Evolutionary conservation across 2,888 invertebrate genomes (phyloP).

Genomic region (Oscheius sp.): DNA sequence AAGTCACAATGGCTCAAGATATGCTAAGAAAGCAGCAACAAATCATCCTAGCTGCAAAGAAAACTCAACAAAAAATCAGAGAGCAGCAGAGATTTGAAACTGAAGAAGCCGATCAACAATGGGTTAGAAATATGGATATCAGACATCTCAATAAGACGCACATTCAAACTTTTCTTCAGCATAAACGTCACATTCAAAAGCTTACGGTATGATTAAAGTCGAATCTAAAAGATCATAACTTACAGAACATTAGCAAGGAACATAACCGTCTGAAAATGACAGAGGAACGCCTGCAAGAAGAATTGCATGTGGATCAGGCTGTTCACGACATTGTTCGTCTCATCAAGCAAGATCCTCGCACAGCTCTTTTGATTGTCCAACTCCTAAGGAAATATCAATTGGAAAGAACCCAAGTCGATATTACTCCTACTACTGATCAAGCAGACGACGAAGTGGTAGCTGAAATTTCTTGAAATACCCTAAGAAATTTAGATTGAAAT

Average conservation of each 20-base stretch:
- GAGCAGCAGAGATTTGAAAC: slow-evolving; percentile 12
- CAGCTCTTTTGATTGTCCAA: slow-evolving; percentile 67
- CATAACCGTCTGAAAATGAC: slow-evolving; percentile 53
- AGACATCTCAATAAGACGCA: slow-evolving; percentile 52
- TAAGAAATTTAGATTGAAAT: slow-evolving; percentile 19
- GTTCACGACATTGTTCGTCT: slow-evolving; percentile 65
- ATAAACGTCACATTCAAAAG: slow-evolving; percentile 51
- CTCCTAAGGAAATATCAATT: slow-evolving; percentile 62
- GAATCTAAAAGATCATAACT: neutral
- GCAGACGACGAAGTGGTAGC: slow-evolving; percentile 22
- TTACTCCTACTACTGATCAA: neutral
- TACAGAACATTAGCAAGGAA: slow-evolving; percentile 48
- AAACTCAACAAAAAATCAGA: slow-evolving; percentile 29
- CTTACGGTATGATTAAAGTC: slow-evolving; percentile 7
- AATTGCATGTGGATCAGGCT: slow-evolving; percentile 62
- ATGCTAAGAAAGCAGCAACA: slow-evolving; percentile 65
- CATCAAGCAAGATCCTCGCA: slow-evolving; percentile 58
- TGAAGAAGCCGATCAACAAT: slow-evolving; percentile 12
- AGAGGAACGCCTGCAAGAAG: slow-evolving; percentile 60
- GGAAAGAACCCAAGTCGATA: slow-evolving; percentile 42
- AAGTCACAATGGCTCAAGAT: slow-evolving; percentile 60
- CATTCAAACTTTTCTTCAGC: slow-evolving; percentile 56
- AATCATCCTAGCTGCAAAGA: slow-evolving; percentile 61
- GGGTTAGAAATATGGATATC: slow-evolving; percentile 47
- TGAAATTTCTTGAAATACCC: neutral